Base-by-base conservation (phyloP, 2,888 invertebrate species). In the Caenorhabditis sp. region DNA sequence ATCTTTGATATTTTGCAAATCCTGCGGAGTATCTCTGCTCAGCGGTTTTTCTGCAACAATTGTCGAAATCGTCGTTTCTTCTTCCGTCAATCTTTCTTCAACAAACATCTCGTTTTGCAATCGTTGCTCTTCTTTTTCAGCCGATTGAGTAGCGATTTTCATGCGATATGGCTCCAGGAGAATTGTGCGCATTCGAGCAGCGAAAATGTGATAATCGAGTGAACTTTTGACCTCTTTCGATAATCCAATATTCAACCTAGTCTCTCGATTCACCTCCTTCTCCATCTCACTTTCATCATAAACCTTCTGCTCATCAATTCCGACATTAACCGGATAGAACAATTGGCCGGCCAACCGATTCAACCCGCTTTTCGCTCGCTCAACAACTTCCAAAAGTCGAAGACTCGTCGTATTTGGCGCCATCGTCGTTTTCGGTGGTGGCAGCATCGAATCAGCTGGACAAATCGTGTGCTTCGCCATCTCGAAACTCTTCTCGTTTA, bases 141-240 rank as follows among this genome's bases (percentile, higher is more conserved):
- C 31, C 0, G 69, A 27, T 50, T 76, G 70, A 14, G 43, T 61
- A 21, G 75, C 54, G 1, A 68, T 56, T 53, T 57, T 43, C 10
- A 70, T 60, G 23, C 70, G 76, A 67, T 63, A 67, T 31, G 76
- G 76, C 53, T 76, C 76, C 8, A 76, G 64, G 14, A 76, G 61
- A 20, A 72, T 38, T 4, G 72, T 50, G 2, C 76, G 63, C 71
- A 76, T 71, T 23, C 65, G 59, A 2, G 69, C 71, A 25, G 63
- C 57, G 58, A 74, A 69, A 17, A 31, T 1, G 7, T 38, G 14
- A 53, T 60, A 74, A 43, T 69, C 62, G 1, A 26, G 25, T 14
- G 58, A 50, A 3, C 23, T 26, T 36, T 38, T 60, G 14, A 69
- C 26, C 26, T 69, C 52, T 2, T 54, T 53, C 0, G 67, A 57